Base-by-base conservation (phyloP, 2,888 invertebrate species). In the Trachelus troglodyta region DNA sequence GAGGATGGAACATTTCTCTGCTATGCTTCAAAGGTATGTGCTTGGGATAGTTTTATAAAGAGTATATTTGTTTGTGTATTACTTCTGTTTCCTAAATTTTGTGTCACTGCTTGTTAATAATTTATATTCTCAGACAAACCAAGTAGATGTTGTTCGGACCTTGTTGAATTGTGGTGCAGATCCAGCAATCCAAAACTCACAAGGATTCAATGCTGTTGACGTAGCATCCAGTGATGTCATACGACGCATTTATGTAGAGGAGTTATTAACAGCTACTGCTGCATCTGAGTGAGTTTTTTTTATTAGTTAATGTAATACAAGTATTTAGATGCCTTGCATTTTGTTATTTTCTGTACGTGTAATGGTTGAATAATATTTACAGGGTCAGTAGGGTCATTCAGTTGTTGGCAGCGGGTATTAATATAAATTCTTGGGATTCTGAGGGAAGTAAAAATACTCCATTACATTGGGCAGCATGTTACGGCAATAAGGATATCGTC, bases 381-480 rank as follows among this genome's bases (percentile, higher is more conserved):
- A 94, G 94, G 84, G 89, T 93, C 79, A 92, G 92, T 37, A 91
- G 94, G 83, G 93, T 94, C 69, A 92, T 93, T 83, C 93, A 94
- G 86, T 87, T 95, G 84, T 84, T 94, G 73, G 93, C 92, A 73
- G 93, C 94, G 71, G 94, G 94, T 9, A 92, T 94, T 40, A 92
- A 92, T 80, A 92, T 94, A 1, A 94, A 94, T 88, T 92, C 94
- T n/a, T 92, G 92, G 87, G 94, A 95, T 87, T 94, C 93, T 68
- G 92, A 92, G 76, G 92, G 93, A 69, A 94, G 93, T 82, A 92
- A 92, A 84, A 95, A 94, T 87, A 94, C 94, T 3, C 93, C 94
- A 3, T 89, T 95, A 33, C 94, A 95, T 89, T 95, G 94, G 94
- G 94, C 94, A 40, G 94, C 94, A 34, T 94, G 94, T 82, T 95